Conservation (phyloP, 2,113 vertebrate species). For the Calcarius ornatus region DNA sequence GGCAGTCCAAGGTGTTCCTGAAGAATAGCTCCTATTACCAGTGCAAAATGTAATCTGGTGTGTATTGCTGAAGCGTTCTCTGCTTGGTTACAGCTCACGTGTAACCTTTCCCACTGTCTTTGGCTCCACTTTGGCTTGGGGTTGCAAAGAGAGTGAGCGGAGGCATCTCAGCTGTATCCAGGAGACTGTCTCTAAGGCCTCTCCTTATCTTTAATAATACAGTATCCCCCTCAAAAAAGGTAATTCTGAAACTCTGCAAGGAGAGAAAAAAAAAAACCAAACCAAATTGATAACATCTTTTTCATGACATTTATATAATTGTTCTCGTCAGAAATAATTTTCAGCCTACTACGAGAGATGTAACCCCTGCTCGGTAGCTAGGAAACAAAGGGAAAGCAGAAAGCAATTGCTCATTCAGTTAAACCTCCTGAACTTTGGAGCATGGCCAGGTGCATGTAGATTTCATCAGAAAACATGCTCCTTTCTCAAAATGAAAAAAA, state of each 20-base stretch:
- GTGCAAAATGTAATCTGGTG: slow-evolving; percentile 23
- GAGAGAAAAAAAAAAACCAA: background rate
- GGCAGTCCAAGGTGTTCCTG: slow-evolving; percentile 18
- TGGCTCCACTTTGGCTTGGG: background rate
- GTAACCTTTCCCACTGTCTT: slow-evolving; percentile 44
- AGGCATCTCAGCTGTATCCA: background rate
- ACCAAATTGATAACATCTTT: slow-evolving; percentile 27
- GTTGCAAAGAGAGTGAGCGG: background rate
- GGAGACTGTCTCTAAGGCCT: slow-evolving; percentile 28
- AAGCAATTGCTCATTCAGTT: slow-evolving; percentile 31
- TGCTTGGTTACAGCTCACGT: slow-evolving; percentile 32
- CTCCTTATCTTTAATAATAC: slow-evolving; percentile 55
- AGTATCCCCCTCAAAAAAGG: background rate
- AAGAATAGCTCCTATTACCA: slow-evolving; percentile 43
- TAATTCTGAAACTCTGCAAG: slow-evolving; percentile 21
- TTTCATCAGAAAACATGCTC: background rate
- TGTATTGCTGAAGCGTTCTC: background rate
- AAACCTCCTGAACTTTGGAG: slow-evolving; percentile 46
- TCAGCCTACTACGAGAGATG: background rate
- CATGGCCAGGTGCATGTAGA: slow-evolving; percentile 6
- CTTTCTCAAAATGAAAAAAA: background rate
- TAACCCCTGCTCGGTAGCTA: slow-evolving; percentile 54
- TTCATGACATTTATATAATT: slow-evolving; percentile 69
- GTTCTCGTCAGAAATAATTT: slow-evolving; percentile 68
- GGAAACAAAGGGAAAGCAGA: slow-evolving; percentile 60